Evolutionary conservation across 2,113 vertebrate genomes (phyloP), one percentile per base, ranked within the genome.

Genomic region (Carassius gibelio): DNA sequence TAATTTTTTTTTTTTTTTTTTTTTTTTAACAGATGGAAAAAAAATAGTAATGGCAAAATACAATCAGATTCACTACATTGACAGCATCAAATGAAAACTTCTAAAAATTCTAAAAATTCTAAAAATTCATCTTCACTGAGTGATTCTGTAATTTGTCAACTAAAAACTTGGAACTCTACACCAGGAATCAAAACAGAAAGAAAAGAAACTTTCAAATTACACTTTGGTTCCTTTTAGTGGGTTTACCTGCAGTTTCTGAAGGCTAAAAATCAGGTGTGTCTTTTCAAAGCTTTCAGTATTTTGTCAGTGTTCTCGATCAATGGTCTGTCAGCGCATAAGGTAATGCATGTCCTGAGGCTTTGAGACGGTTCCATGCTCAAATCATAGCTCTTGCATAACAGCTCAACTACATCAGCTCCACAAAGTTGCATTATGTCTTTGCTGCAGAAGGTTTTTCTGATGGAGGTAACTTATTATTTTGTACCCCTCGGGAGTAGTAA

Each of bases 321-420:
- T 38, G 69, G 30, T 30, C 66, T 86, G 74, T 84, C 50, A 69
- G 19, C 11, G 52, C 50, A 84, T 88, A 84, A 88, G 68, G 87
- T 88, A 81, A 88, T 84, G 81, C 36, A 30, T 52, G 11, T 66
- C 75, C 69, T 64, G 69, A 66, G 57, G 52, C 64, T 30, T 81
- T 21, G 17, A n/a, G 72, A 68, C 19, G 15, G 62, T 77, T 85
- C 36, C 61, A 11, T 36, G 64, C 26, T 78, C 78, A 75, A 26
- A 81, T 77, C 62, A 42, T 59, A 81, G 80, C 86, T 85, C 62
- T 30, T 77, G 42, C 79, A 85, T 75, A 88, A 85, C 55, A 59
- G 81, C n/a, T 75, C 34, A 57, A 84, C 81, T 75, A 26, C 68
- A 57, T 83, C 45, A 68, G 62, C 68, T 81, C 26, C 13, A 5